phyloP scores from a whole-genome alignment of 23 tunicate genomes.

The Oikopleura albicans region DNA sequence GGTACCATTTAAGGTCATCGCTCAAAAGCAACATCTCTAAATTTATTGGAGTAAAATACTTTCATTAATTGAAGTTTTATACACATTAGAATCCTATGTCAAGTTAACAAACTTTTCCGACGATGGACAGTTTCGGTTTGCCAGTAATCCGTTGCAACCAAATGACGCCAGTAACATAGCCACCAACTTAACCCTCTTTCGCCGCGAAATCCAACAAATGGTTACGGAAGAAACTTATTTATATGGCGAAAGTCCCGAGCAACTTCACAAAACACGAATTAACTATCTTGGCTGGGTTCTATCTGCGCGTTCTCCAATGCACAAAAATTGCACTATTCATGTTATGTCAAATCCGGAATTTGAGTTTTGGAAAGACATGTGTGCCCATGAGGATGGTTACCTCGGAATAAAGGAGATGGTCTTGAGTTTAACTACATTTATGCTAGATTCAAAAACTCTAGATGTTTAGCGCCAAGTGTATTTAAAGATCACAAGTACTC shows the following conservation, averaged over 20 bases:
- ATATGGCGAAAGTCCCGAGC: not conserved
- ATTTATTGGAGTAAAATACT: too few species aligned
- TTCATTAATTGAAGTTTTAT: too few species aligned
- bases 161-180: not conserved
- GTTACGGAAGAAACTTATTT: not conserved
- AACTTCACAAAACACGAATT: not conserved
- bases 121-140: not conserved
- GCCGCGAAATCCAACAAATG: not conserved
- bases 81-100: too few species aligned
- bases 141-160: not conserved
- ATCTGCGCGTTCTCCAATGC: not conserved
- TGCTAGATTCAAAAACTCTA: too few species aligned
- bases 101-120: not conserved
- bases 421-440: too few species aligned
- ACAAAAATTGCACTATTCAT: not conserved
- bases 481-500: too few species aligned
- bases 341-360: conserved; percentile 8
- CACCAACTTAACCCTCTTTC: not conserved
- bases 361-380: not conserved
- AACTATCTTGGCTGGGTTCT: not conserved
- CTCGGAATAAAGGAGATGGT: not conserved
- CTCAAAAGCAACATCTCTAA: too few species aligned
- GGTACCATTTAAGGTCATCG: too few species aligned
- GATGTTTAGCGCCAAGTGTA: too few species aligned
- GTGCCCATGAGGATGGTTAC: not conserved